Conservation (phyloP, 2,113 vertebrate species). For the Falco punctatus region DNA sequence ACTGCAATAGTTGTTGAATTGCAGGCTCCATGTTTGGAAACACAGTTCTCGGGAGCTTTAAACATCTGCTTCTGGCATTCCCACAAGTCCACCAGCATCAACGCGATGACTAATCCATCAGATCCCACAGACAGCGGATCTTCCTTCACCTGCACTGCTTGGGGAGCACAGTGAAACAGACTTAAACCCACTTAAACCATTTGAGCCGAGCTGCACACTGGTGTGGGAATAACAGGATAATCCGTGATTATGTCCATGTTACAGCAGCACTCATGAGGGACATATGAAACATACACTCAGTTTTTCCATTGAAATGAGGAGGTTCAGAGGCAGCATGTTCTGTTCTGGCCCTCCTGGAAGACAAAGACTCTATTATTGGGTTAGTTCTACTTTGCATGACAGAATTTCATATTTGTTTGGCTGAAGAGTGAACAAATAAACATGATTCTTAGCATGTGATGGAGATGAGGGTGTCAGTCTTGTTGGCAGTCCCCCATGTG, state of each 20-base stretch:
- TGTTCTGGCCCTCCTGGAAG: not conserved
- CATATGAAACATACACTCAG: not conserved
- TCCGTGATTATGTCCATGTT: not conserved
- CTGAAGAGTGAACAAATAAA: not conserved
- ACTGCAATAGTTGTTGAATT: not conserved
- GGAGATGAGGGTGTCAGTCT: not conserved
- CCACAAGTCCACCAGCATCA: not conserved
- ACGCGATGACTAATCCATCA: not conserved
- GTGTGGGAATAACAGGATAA: not conserved
- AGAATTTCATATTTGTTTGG: not conserved
- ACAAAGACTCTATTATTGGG: not conserved
- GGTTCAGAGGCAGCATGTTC: not conserved
- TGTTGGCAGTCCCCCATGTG: not conserved
- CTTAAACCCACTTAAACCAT: not conserved
- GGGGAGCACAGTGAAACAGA: not conserved
- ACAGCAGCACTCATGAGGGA: not conserved
- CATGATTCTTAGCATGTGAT: not conserved
- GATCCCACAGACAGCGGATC: accelerated
- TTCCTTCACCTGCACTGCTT: not conserved
- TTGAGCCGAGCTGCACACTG: not conserved
- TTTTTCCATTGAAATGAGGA: not conserved
- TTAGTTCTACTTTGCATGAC: not conserved
- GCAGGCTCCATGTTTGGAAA: not conserved
- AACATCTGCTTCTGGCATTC: not conserved
- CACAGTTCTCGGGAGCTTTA: not conserved